Evolutionary conservation across 53 echinoderm and acorn worm genomes (phyloP).

Genomic region (Apostichopus leukothele): DNA sequence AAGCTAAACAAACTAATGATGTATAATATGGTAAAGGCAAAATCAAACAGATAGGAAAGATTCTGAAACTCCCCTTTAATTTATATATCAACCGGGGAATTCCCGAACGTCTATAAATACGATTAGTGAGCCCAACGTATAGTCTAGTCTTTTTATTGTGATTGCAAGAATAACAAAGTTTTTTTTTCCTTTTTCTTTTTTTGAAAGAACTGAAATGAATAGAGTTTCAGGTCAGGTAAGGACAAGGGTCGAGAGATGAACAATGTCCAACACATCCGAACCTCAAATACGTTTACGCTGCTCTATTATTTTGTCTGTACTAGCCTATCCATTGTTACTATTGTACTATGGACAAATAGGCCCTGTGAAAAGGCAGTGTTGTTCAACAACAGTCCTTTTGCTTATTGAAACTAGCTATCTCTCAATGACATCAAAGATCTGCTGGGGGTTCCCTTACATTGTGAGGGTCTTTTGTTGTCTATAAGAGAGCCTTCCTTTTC

Average conservation of each 20-base stretch:
- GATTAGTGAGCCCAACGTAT: not conserved
- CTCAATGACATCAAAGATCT: too few relatives aligned
- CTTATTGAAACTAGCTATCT: too few relatives aligned
- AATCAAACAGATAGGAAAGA: too few relatives aligned
- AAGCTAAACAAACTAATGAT: too few relatives aligned
- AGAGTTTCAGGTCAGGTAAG: not conserved
- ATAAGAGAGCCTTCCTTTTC: too few relatives aligned
- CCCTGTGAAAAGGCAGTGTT: not conserved
- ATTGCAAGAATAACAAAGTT: not conserved
- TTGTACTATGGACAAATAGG: not conserved
- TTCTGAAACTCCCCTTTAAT: too few relatives aligned
- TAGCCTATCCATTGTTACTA: slow-evolving; percentile 25
- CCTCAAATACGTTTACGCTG: slow-evolving; percentile 8
- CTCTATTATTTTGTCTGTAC: slow-evolving; percentile 2
- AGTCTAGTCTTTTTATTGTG: slow-evolving; percentile 21
- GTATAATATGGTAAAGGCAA: too few relatives aligned
- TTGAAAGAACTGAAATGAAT: slow-evolving; percentile 7
- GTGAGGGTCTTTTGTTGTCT: too few relatives aligned
- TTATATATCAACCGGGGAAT: not conserved
- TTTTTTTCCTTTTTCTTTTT: not conserved
- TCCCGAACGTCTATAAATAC: slow-evolving; percentile 4
- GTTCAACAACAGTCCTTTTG: too few relatives aligned
- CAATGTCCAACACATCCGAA: slow-evolving; percentile 31
- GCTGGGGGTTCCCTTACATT: too few relatives aligned
- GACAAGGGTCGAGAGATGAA: slow-evolving; percentile 2